A percentile compares a stretch with the other conserved stretches of the same genome.
Evolutionary conservation across 2,113 vertebrate species (phyloP).

Genomic region (Oreotrochilus melanogaster): DNA sequence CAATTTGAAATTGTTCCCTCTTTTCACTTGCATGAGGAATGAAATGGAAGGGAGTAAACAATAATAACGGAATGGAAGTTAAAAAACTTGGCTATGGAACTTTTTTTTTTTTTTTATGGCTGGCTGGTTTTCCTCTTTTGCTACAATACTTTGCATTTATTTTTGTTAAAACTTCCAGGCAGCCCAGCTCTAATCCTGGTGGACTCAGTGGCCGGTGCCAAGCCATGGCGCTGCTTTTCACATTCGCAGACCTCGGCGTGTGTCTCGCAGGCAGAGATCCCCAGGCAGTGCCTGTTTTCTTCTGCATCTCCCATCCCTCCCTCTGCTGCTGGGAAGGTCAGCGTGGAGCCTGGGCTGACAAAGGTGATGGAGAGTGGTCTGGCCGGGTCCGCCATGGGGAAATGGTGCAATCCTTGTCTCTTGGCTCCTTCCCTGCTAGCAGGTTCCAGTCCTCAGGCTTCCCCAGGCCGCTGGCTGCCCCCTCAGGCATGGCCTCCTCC

Average conservation of each 20-base stretch:
- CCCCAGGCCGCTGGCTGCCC: neutral
- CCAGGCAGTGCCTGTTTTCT: neutral
- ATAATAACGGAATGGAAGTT: neutral
- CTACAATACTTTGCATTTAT: neutral
- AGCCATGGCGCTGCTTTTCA: fast-evolving
- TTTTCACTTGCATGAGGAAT: neutral
- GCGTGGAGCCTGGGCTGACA: fast-evolving
- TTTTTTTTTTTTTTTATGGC: neutral
- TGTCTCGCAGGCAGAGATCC: neutral
- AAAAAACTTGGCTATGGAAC: neutral
- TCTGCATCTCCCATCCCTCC: neutral
- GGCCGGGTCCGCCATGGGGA: neutral
- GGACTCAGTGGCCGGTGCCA: neutral
- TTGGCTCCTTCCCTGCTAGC: neutral
- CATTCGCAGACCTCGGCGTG: neutral
- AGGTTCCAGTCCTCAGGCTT: neutral
- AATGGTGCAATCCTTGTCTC: neutral
- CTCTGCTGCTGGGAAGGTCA: neutral
- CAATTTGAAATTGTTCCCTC: neutral
- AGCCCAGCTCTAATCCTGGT: neutral
- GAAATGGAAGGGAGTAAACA: neutral
- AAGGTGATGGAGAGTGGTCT: neutral
- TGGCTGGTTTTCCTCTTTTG: neutral
- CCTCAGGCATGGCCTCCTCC: neutral
- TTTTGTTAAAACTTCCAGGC: neutral